Base-by-base conservation (phyloP, 2,888 invertebrate species). In the Chloromyia formosa region DNA sequence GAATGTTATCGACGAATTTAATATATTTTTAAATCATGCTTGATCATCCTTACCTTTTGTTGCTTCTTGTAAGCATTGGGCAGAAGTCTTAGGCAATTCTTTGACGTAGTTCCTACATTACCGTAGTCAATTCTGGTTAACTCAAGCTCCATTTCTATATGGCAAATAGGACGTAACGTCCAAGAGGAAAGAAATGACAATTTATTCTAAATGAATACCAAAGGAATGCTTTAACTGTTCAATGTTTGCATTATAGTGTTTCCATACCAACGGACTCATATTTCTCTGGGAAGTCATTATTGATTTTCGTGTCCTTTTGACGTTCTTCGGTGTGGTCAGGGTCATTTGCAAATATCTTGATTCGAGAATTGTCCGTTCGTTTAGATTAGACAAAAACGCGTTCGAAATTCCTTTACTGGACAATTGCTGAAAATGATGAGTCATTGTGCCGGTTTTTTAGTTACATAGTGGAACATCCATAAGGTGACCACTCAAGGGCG, bases 81-180 rank as follows among this genome's bases (percentile, higher is more conserved):
- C 75, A 96, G 85, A 68, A 96, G 86, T 85, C 91, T 92, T 82
- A 95, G 87, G 62, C 94, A 93, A 81, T 93, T 91, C 18, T 90
- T 90, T 75, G 91, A 91, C 7, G 93, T 93, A 56, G 93, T 89
- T 4, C 94, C 94, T 76, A 93, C 90, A 81, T 93, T 89, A 22
- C 91, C 88, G 81, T 96, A 96, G 86, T 96, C 95, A n/a, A 95
- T 89, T 78, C 95, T 88, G 54, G 91, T 88, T 79, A 96, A 86
- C 84, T 93, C 91, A 79, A 95, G 87, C 84, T 94, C 92, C 94
- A 94, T 94, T 80, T 78, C 27, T 35, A 7, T 35, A 35, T 7
- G 2, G 27, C 27, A 35, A n/a, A n/a, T n/a, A n/a, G n/a, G n/a
- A n/a, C n/a, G n/a, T n/a, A n/a, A n/a, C n/a, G n/a, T n/a, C n/a